phyloP scores from a whole-genome alignment of 2,113 vertebrate genomes.

The Pogona vitticeps region DNA sequence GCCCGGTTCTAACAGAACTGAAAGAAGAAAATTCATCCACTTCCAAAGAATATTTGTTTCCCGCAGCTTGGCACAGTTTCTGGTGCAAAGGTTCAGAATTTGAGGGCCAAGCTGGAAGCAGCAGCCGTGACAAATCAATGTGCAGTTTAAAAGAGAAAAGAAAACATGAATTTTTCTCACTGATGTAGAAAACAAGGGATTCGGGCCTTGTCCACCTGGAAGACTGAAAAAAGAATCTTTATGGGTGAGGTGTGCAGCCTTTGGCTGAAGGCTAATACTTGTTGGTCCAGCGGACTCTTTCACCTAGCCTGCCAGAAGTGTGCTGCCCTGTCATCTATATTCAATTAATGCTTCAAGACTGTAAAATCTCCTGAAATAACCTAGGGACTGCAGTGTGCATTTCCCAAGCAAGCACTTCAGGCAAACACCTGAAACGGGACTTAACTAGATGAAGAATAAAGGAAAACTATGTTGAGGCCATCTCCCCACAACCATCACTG shows the following conservation, averaged over 20 bases:
- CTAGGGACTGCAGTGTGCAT: conserved; percentile 35
- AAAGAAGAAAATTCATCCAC: neutral
- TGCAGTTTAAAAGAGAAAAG: neutral
- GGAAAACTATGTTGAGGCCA: conserved; percentile 64
- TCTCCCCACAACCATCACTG: no score
- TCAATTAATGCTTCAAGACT: conserved; percentile 52
- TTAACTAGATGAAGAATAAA: conserved; percentile 62
- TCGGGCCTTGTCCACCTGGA: no score
- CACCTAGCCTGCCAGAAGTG: conserved; percentile 38
- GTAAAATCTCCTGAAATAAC: conserved; percentile 46
- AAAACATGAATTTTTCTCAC: neutral
- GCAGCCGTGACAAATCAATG: neutral
- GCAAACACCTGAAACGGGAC: conserved; percentile 52
- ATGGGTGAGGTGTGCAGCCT: conserved; percentile 1
- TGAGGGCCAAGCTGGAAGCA: neutral
- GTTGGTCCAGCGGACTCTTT: conserved; percentile 16
- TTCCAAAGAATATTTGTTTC: neutral
- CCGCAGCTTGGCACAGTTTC: neutral
- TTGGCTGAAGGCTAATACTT: conserved; percentile 9
- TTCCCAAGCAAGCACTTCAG: conserved; percentile 48
- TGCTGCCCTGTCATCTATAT: conserved; percentile 47
- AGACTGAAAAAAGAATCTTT: no score
- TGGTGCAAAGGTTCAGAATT: neutral
- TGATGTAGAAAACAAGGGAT: neutral
- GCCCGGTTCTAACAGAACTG: neutral